Percentiles rank a stretch among this genome's conserved stretches.
Conservation (phyloP, 2,888 invertebrate genomes). For the Cerastoderma edule region DNA sequence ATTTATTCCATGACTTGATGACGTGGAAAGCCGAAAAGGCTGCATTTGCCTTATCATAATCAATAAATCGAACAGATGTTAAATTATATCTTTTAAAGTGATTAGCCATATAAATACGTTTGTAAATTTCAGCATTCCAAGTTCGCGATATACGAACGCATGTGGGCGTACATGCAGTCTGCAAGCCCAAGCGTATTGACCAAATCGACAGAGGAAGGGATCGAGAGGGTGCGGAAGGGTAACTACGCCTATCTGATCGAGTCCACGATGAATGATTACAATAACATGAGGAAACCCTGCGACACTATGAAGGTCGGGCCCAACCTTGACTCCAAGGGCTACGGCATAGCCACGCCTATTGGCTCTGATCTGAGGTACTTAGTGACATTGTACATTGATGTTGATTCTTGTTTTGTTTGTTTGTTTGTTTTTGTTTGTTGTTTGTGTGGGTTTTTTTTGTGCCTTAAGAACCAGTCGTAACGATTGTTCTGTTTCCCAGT, state of each 20-base stretch:
- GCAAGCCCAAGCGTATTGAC: constrained; percentile 89
- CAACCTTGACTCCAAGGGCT: constrained; percentile 93
- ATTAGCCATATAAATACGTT: too few species aligned
- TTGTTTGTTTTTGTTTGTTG: too few species aligned
- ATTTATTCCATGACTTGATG: too few species aligned
- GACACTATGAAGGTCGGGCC: constrained; percentile 88
- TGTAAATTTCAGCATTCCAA: constrained; percentile 92
- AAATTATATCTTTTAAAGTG: too few species aligned
- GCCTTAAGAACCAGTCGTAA: too few species aligned
- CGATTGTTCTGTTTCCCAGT: too few species aligned
- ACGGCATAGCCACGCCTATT: constrained; percentile 91
- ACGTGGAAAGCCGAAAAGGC: too few species aligned
- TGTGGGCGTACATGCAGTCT: constrained; percentile 97
- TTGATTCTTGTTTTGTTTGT: too few species aligned
- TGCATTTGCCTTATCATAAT: too few species aligned
- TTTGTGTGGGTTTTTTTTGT: too few species aligned
- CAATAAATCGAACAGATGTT: too few species aligned
- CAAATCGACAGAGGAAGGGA: constrained; percentile 91
- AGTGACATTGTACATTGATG: too few species aligned
- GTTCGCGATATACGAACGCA: constrained; percentile 93
- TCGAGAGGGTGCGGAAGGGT: constrained; percentile 89
- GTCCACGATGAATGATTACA: constrained; percentile 89
- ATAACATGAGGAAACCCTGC: constrained; percentile 92
- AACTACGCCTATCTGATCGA: constrained; percentile 86
- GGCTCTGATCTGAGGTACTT: constrained; percentile 73